A percentile compares a stretch with the other conserved stretches of the same genome.
Conservation (phyloP, 2,113 vertebrate genomes). For the Eclectus roratus region DNA sequence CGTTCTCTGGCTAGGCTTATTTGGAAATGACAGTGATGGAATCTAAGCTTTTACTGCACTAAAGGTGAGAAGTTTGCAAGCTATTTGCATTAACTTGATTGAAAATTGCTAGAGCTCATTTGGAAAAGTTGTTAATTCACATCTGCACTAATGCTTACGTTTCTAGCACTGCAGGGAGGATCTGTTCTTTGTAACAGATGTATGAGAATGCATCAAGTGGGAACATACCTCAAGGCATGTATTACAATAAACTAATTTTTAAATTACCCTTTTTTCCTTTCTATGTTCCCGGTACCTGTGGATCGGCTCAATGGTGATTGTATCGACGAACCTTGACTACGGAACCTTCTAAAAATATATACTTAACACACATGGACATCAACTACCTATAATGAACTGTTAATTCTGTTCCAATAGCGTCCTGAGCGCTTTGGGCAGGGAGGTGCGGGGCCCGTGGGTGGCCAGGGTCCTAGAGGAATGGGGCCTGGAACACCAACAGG, state of each 20-base stretch:
- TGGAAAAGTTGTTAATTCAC: slow-evolving; percentile 79
- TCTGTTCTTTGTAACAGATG: slow-evolving; percentile 84
- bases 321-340: slow-evolving; percentile 97
- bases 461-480: slow-evolving; percentile 88
- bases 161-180: slow-evolving; percentile 82
- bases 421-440: slow-evolving; percentile 96
- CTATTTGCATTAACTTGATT: slow-evolving; percentile 76
- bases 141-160: slow-evolving; percentile 84
- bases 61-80: slow-evolving; percentile 73
- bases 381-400: slow-evolving; percentile 85
- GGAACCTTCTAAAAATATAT: slow-evolving; percentile 91
- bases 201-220: slow-evolving; percentile 86
- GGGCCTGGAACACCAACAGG: slow-evolving; percentile 90
- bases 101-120: slow-evolving; percentile 78
- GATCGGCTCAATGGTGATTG: slow-evolving; percentile 98
- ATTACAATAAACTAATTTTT: slow-evolving; percentile 88
- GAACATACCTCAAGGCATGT: slow-evolving; percentile 87
- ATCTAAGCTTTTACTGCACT: slow-evolving; percentile 67
- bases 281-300: slow-evolving; percentile 99
- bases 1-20: slow-evolving; percentile 66
- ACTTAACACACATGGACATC: slow-evolving; percentile 88
- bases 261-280: slow-evolving; percentile 99
- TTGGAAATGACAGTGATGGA: slow-evolving; percentile 66
- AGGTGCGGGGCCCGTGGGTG: slow-evolving; percentile 87
- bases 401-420: slow-evolving; percentile 88